Conservation (phyloP, 2,888 invertebrate genomes). For the Tillus elongatus region DNA sequence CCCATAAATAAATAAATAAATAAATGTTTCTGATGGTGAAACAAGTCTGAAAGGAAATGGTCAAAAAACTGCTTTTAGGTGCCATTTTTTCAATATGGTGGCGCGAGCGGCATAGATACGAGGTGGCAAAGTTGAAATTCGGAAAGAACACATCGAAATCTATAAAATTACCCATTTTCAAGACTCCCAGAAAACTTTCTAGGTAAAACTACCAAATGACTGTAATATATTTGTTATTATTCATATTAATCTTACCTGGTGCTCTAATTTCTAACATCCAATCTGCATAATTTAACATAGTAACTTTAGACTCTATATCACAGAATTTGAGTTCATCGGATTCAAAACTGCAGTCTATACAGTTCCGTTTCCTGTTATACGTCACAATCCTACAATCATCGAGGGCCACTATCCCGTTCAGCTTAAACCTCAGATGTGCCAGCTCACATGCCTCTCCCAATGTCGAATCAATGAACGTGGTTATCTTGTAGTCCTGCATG, state of each 20-base stretch:
- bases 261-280: conserved; percentile 60
- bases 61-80: no score
- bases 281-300: conserved; percentile 45
- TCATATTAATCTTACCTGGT: conserved; percentile 40
- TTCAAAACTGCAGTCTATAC: conserved; percentile 60
- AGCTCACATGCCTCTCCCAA: conserved; percentile 50
- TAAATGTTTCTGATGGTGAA: no score
- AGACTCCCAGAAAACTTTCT: no score
- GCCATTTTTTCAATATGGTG: no score
- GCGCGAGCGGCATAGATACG: no score
- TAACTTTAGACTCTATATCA: conserved; percentile 42
- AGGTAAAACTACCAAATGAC: no score
- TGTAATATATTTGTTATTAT: no score
- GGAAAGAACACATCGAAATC: no score
- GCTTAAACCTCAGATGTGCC: conserved; percentile 50
- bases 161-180: no score
- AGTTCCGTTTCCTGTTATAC: conserved; percentile 55
- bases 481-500: conserved; percentile 48
- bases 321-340: conserved; percentile 45
- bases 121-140: no score
- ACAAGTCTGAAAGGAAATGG: no score
- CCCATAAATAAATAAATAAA: no score
- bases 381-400: conserved; percentile 63
- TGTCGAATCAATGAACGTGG: conserved; percentile 51
- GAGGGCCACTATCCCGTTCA: conserved; percentile 50